Evolutionary conservation across 2,113 vertebrate genomes (phyloP), one percentile per base, ranked within the genome.

Genomic region (Hippocampus zosterae): DNA sequence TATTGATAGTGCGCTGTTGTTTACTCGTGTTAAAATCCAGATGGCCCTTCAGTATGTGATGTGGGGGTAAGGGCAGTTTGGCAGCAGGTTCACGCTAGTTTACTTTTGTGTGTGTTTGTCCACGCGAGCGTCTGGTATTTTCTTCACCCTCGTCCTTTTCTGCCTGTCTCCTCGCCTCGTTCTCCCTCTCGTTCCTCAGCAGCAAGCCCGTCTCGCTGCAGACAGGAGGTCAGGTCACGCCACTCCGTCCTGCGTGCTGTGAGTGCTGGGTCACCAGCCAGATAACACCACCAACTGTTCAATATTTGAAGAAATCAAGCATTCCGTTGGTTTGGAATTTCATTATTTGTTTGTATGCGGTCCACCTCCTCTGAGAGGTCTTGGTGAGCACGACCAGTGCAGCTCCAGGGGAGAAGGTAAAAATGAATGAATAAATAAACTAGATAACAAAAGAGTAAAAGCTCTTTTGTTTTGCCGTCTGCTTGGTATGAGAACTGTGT

Each of bases 161-260:
- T 84, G 83, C 84, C 84, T 80, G 81, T 89, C 89, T 88, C 72
- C 52, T 76, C 85, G 84, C 76, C 76, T 81, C 75, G 82, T 81
- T 81, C 81, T 80, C 82, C 81, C 81, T 76, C 80, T 81, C 78
- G 75, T 83, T 85, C 74, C 87, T 87, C 85, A 85, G 87, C 81
- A 81, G 83, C 77, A 78, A 84, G 78, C 77, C 85, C 74, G 85
- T 86, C 85, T 81, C 27, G 69, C 75, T 76, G 75, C 73, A 83
- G 89, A 90, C 89, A 89, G 86, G 87, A 87, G 89, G 89, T 90
- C 89, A 89, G 82, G 88, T 85, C 86, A 85, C 69, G 88, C 85
- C 89, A 89, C 87, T 88, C 89, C 70, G 82, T 83, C 82, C 84
- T 83, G 84, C 84, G 82, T 79, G 87, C 85, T 87, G 81, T 81